Evolutionary conservation across 2,113 vertebrate genomes (phyloP).

Genomic region (Sterna hirundo): DNA sequence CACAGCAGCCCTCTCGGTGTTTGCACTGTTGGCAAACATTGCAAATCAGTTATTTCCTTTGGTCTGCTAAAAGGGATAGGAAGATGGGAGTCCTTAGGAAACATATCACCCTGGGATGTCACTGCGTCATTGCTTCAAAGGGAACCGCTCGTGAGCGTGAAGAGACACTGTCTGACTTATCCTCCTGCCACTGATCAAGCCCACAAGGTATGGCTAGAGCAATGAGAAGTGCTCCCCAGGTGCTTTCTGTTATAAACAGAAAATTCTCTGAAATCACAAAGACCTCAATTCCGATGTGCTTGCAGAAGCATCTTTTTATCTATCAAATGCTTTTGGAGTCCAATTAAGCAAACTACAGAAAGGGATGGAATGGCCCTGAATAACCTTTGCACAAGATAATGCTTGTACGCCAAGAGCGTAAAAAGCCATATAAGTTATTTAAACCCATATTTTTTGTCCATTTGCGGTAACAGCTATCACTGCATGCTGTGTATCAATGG

Average conservation of each 20-base stretch:
- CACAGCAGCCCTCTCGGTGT: not conserved
- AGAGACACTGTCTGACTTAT: not conserved
- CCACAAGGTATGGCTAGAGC: not conserved
- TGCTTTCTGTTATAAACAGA: not conserved
- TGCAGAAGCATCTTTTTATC: conserved; percentile 8
- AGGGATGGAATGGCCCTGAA: not conserved
- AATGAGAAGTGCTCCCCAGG: not conserved
- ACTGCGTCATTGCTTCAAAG: not conserved
- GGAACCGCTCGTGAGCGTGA: not conserved
- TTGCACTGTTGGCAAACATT: not conserved
- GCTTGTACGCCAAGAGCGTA: not conserved
- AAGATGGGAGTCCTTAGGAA: not conserved
- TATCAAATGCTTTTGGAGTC: not conserved
- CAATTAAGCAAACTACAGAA: conserved; percentile 28
- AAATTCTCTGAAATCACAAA: not conserved
- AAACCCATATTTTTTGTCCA: conserved; percentile 46
- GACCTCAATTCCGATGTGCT: not conserved
- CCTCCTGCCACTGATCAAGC: not conserved
- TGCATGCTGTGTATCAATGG: not conserved
- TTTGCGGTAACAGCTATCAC: conserved; percentile 8
- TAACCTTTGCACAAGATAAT: conserved; percentile 24
- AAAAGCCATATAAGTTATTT: not conserved
- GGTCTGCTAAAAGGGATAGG: not conserved
- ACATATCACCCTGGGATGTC: not conserved
- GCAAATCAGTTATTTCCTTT: not conserved